These are phyloP conservation scores for Pinctada fucata DNA, from an alignment of 2,888 invertebrate genomes.

Conservation along the genomic window DNA sequence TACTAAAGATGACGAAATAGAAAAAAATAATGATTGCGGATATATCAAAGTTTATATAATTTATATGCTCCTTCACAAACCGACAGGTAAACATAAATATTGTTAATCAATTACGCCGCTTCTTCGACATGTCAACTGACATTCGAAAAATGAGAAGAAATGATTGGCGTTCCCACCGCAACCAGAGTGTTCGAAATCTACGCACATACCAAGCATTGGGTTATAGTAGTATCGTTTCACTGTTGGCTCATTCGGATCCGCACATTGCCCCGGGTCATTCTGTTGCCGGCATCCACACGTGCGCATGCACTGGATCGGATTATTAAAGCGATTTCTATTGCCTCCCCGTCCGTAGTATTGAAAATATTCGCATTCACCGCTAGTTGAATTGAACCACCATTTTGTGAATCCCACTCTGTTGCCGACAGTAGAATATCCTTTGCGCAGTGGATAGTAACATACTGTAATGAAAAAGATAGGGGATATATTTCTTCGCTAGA, in stretches of 20 bases:
- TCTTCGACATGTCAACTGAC: constrained; percentile 29
- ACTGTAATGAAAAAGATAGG: neutral
- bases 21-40: no score
- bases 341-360: constrained; percentile 25
- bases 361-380: constrained; percentile 29
- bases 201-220: constrained; percentile 23
- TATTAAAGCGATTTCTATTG: constrained; percentile 24
- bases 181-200: constrained; percentile 25
- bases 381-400: constrained; percentile 23
- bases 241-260: constrained; percentile 12
- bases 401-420: neutral
- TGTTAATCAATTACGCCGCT: neutral
- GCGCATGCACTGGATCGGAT: constrained; percentile 26
- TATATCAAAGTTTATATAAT: no score
- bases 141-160: constrained; percentile 30
- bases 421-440: constrained; percentile 2
- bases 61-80: no score
- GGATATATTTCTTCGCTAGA: neutral
- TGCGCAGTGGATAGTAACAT: constrained; percentile 19
- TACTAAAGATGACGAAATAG: no score
- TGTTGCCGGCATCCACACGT: constrained; percentile 27
- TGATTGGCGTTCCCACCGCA: constrained; percentile 40
- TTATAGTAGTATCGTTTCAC: constrained; percentile 33
- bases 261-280: constrained; percentile 27
- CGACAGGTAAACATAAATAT: no score